Evolutionary conservation across 2,113 vertebrate genomes (phyloP).

Genomic region (Todiramphus chloris): DNA sequence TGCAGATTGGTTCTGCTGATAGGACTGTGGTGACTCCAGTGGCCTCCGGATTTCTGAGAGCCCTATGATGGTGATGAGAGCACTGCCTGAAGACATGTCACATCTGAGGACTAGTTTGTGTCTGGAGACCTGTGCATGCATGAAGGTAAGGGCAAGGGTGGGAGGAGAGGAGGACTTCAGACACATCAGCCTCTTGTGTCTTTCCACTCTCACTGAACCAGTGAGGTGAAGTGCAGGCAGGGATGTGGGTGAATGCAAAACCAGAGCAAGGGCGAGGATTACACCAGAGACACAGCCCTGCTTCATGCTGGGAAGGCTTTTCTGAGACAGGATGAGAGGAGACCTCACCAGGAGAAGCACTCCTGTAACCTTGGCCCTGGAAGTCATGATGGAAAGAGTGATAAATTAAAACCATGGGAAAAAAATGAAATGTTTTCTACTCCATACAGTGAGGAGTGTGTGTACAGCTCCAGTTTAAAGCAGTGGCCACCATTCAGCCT

Average conservation of each 20-base stretch:
- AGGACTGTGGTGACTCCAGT: background rate
- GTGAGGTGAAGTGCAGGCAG: background rate
- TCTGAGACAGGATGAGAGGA: background rate
- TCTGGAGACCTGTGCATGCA: rapidly evolving
- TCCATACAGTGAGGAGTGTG: background rate
- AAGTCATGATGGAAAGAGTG: background rate
- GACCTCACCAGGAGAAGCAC: background rate
- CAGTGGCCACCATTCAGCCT: background rate
- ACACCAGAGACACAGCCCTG: background rate
- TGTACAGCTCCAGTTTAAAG: background rate
- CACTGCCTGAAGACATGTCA: background rate
- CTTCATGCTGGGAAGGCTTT: background rate
- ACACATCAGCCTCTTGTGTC: background rate
- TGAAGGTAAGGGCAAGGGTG: background rate
- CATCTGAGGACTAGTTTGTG: background rate
- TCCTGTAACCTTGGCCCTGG: background rate
- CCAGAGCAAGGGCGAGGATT: background rate
- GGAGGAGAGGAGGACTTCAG: background rate
- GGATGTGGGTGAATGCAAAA: too few relatives aligned
- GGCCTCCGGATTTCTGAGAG: background rate
- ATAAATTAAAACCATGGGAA: background rate
- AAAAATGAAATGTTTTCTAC: background rate
- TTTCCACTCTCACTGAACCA: background rate
- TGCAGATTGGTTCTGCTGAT: background rate
- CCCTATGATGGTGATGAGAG: background rate